Percentiles rank a stretch among this genome's conserved stretches.
phyloP scores from a whole-genome alignment of 1,140 invertebrate species.

The Solenopsis fugax region DNA sequence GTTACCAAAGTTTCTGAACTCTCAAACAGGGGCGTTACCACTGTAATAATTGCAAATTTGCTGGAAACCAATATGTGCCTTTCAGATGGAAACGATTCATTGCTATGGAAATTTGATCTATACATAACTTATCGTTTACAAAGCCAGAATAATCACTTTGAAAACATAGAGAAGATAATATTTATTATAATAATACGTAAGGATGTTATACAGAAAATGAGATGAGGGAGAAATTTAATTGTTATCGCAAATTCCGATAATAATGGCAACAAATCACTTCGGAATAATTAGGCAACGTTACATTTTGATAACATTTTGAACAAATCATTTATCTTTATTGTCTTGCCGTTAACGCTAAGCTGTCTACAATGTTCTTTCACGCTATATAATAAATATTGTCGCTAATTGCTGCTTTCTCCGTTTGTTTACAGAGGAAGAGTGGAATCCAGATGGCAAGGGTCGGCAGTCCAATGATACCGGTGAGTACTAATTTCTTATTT shows the following conservation, averaged over 20 bases:
- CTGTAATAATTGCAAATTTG: slow-evolving; percentile 59
- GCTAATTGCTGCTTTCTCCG: slow-evolving; percentile 58
- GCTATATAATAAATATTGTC: not conserved
- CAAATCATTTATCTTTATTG: not conserved
- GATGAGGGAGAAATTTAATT: not conserved
- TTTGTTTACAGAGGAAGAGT: slow-evolving; percentile 86
- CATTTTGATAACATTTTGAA: not conserved
- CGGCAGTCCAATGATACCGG: slow-evolving; percentile 85
- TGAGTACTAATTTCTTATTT: slow-evolving; percentile 75
- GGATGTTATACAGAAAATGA: not conserved
- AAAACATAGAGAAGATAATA: not conserved
- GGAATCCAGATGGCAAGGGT: slow-evolving; percentile 86
- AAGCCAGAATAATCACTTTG: not conserved
- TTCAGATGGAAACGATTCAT: not conserved
- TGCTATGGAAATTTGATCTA: not conserved
- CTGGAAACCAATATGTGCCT: slow-evolving; percentile 18
- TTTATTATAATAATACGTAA: not conserved
- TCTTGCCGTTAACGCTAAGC: not conserved
- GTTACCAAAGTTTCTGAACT: slow-evolving; percentile 40
- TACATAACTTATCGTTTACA: not conserved
- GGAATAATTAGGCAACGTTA: not conserved
- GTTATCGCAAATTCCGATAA: not conserved
- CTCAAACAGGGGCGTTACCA: slow-evolving; percentile 24
- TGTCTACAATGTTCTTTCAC: not conserved
- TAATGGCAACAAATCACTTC: no score